Evolutionary conservation across 2,888 invertebrate species (phyloP).

Genomic region (Lamellibrachia satsuma): DNA sequence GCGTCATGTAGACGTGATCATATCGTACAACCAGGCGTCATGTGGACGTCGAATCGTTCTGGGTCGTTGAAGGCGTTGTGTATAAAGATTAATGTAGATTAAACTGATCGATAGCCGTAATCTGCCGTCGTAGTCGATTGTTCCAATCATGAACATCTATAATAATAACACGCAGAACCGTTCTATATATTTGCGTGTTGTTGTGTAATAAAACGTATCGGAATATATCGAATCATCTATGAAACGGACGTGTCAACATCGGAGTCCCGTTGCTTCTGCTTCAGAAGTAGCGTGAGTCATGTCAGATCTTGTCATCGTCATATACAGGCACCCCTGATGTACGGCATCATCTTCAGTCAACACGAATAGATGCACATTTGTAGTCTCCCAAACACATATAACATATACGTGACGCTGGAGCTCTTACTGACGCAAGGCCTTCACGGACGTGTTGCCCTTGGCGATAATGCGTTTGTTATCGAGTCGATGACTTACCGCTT

Average conservation of each 20-base stretch:
- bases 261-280: neutral
- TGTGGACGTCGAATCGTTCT: neutral
- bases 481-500: neutral
- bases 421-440: no score
- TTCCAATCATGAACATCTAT: neutral
- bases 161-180: neutral
- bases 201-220: neutral
- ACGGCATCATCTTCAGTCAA: neutral
- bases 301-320: neutral
- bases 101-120: neutral
- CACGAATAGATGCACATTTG: neutral
- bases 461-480: no score
- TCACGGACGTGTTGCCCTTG: no score
- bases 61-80: neutral
- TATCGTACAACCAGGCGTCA: neutral
- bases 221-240: neutral
- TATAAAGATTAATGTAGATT: neutral
- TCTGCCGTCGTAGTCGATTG: neutral
- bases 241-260: neutral
- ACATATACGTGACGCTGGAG: neutral
- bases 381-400: neutral
- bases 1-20: neutral
- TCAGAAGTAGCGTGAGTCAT: neutral
- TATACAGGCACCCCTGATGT: neutral
- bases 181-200: neutral